phyloP scores from a whole-genome alignment of 2,888 invertebrate species.

The Orthosia incerta region DNA sequence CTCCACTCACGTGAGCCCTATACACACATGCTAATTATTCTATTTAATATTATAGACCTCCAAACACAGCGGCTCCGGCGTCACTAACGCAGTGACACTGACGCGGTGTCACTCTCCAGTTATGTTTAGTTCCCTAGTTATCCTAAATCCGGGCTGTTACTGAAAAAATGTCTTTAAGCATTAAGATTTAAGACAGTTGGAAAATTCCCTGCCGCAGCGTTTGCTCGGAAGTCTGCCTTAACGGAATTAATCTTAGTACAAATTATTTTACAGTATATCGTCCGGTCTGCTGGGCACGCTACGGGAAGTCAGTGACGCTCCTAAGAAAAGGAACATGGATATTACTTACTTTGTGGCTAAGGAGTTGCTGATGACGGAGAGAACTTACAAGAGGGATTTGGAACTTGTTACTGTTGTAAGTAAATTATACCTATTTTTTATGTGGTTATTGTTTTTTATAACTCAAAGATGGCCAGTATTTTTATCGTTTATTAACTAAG shows the following conservation, averaged over 20 bases:
- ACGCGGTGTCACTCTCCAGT: too few relatives aligned
- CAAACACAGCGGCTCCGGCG: too few relatives aligned
- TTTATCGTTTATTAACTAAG: too few relatives aligned
- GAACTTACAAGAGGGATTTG: constrained; percentile 98
- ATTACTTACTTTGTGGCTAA: constrained; percentile 95
- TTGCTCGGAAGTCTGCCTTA: not conserved
- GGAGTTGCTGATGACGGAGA: constrained; percentile 98
- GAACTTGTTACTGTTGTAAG: constrained; percentile 97
- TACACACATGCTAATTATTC: constrained; percentile 4
- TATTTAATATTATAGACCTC: not conserved
- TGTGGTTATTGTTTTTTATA: too few relatives aligned
- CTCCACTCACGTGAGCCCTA: not conserved
- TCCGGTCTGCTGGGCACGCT: constrained; percentile 76
- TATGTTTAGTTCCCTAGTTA: too few relatives aligned
- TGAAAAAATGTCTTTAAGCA: too few relatives aligned
- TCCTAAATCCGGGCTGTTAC: too few relatives aligned
- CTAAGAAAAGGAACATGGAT: constrained; percentile 78
- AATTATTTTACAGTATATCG: constrained; percentile 76
- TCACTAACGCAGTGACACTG: too few relatives aligned
- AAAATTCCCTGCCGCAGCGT: too few relatives aligned
- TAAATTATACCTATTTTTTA: not conserved
- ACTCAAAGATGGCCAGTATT: too few relatives aligned
- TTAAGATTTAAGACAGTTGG: too few relatives aligned
- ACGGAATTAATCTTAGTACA: constrained; percentile 16
- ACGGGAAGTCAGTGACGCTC: constrained; percentile 74